Conservation (phyloP, 2,113 vertebrate genomes). For the Cynoglossus semilaevis region DNA sequence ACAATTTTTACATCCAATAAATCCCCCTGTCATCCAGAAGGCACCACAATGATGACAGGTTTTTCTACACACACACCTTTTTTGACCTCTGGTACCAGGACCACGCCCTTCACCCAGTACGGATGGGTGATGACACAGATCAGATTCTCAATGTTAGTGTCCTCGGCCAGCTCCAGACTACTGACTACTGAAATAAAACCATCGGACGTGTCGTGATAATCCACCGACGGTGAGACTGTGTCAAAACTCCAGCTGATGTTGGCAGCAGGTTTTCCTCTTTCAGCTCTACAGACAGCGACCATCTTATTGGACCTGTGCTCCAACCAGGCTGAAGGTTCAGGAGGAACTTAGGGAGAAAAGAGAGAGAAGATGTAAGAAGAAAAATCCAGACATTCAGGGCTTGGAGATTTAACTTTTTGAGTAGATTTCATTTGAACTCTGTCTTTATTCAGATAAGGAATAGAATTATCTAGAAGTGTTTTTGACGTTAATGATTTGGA, state of each 20-base stretch:
- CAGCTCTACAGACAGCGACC: constrained; percentile 66
- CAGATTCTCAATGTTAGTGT: constrained; percentile 15
- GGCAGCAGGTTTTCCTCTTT: constrained; percentile 57
- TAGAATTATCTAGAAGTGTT: no score
- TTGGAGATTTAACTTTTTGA: no score
- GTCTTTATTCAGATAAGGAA: no score
- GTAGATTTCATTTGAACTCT: no score
- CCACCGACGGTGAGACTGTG: background rate
- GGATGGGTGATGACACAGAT: constrained; percentile 55
- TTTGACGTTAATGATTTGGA: no score
- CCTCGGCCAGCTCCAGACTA: constrained; percentile 35
- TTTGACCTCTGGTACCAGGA: rapidly evolving
- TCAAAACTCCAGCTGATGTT: constrained; percentile 58
- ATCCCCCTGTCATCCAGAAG: no score
- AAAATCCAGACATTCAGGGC: no score
- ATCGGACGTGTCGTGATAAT: rapidly evolving
- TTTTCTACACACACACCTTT: constrained; percentile 22
- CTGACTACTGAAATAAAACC: constrained; percentile 47
- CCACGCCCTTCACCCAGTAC: background rate
- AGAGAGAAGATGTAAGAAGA: background rate
- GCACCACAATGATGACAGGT: no score
- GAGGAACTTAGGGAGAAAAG: constrained; percentile 34
- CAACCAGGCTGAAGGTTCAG: constrained; percentile 19
- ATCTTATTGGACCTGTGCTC: background rate
- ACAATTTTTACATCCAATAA: no score